Base-by-base conservation (phyloP, 2,797 vertebrate genomes). In the Poecile montanus region DNA sequence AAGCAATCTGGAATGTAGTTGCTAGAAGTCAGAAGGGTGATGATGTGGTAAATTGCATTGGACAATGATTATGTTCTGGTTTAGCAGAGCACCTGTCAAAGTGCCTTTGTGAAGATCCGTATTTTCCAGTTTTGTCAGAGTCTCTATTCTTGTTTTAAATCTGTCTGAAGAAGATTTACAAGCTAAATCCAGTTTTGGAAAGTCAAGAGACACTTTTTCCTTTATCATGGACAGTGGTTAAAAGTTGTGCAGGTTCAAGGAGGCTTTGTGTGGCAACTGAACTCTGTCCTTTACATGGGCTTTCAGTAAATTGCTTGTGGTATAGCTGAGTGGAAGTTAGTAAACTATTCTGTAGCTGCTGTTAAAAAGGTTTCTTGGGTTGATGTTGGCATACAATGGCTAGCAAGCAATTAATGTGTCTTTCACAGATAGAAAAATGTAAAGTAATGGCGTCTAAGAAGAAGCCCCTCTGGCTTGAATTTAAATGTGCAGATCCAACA, bases 391-490 rank as follows among this genome's bases (percentile, higher is more conserved):
- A 16, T 54, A 32, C 4, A 21, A 15, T 63, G 36, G 26, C 45
- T 91, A 77, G 34, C n/a, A 67, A 87, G 32, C n/a, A 68, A 56
- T 84, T 32, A 83, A 74, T 1, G 0, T 84, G 45, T 96, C 62
- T 91, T 88, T 65, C 88, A 38, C 97, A 99, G 99, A 98, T 99
- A 80, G 99, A 99, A 93, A 99, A 99, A 96, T 99, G 99, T 90
- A 99, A 99, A 97, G 99, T 99, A 68, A 99, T 99, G 99, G 99
- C 99, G 0, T 99, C 99, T 47, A 99, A 99, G 98, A 99, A 99
- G 97, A 99, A 99, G 79, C 99, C 99, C 0, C 96, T 99, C 77
- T 99, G 99, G 99, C 98, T 99, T 66, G 99, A 99, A 97, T 99
- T 99, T 90, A 99, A 98, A 94, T 98, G 99, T 89, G 99, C 99